Evolutionary conservation across 1,140 invertebrate species (phyloP), one percentile per base, ranked within the genome.

Genomic region (Centruroides sculpturatus): DNA sequence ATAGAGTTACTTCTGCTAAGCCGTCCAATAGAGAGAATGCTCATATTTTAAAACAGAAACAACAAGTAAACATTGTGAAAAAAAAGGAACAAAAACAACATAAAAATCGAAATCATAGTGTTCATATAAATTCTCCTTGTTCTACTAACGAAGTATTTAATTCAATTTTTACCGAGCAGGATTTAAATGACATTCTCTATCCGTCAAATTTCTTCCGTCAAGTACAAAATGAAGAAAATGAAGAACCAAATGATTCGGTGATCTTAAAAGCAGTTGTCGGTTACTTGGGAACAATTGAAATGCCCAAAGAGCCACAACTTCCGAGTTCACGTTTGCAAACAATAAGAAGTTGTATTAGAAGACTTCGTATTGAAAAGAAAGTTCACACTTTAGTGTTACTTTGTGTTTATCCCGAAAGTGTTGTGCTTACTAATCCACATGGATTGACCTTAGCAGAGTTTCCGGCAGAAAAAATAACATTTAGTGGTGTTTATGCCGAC

Each of bases 281-380:
- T 0, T 97, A 96, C 73, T 78, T 96, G 55, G 92, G 93, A 5
- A 94, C 92, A 0, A 93, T 96, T 56, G 92, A 96, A 75, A 93
- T 93, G 78, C 92, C 92, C 0, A 85, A 87, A 71, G 86, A 92
- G 69, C 76, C 87, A 50, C 82, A 85, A 49, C 62, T 70, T 56
- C 81, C 86, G 0, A 83, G 82, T 55, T 84, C 73, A n/a, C 66
- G 74, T 7, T 66, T 81, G 35, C 75, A 83, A 72, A 79, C 82
- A 55, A 74, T 86, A 46, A 73, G 81, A 59, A 90, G 84, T 59
- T 93, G 92, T 69, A 92, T 97, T 23, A 81, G 89, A 62, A 84
- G 92, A 70, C 73, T 97, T 47, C 78, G 92, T 57, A 83, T 92
- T 54, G 92, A 96, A 69, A 89, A 92, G 74, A 83, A 90, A 59